Evolutionary conservation across 2,797 vertebrate genomes (phyloP).

Genomic region (Ptychadena robeensis): DNA sequence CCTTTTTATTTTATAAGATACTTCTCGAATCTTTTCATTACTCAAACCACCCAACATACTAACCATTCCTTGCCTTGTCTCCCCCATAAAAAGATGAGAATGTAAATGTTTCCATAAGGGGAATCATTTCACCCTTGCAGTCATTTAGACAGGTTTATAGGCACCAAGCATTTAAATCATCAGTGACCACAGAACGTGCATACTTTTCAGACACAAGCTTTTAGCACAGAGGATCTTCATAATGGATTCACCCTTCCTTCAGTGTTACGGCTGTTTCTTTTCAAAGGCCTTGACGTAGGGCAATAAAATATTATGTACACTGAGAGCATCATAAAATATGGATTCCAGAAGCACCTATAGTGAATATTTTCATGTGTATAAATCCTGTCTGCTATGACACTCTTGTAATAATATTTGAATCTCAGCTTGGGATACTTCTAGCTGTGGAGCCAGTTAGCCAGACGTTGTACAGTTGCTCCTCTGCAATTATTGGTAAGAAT

Average conservation of each 20-base stretch:
- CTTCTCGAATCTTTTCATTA: background rate
- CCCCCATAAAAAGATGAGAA: background rate
- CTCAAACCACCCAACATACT: background rate
- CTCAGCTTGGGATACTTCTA: background rate
- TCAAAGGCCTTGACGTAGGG: background rate
- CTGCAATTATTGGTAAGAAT: background rate
- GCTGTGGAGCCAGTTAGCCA: conserved; percentile 41
- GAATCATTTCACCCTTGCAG: background rate
- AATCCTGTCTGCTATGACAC: conserved; percentile 49
- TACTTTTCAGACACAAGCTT: conserved; percentile 21
- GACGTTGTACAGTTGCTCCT: conserved; percentile 20
- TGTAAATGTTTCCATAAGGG: conserved; percentile 21
- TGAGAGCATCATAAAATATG: conserved; percentile 36
- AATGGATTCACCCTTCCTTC: conserved; percentile 14
- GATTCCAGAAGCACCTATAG: conserved; percentile 51
- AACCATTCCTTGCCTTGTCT: background rate
- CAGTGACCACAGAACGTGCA: conserved; percentile 10
- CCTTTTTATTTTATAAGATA: background rate
- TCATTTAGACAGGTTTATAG: conserved; percentile 20
- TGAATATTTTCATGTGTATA: conserved; percentile 36
- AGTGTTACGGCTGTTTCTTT: conserved; percentile 12
- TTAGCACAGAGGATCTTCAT: conserved; percentile 26
- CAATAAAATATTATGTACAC: conserved; percentile 31
- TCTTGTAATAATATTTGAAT: conserved; percentile 52
- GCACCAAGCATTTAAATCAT: background rate